Evolutionary conservation across 2,797 vertebrate species (phyloP), one percentile per base, ranked within the genome.

Genomic region (Anniella stebbinsi): DNA sequence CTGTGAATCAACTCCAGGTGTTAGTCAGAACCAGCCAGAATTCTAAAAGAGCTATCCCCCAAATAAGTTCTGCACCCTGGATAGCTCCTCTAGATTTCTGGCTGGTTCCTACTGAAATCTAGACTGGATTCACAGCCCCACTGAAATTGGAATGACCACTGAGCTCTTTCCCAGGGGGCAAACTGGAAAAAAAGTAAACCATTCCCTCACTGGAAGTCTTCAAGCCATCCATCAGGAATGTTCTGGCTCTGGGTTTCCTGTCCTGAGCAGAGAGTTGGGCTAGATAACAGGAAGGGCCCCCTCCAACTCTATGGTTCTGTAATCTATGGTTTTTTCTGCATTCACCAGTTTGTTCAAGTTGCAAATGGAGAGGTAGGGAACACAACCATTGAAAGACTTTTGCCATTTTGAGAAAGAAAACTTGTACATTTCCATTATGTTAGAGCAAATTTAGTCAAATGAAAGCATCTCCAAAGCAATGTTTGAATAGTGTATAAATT

Each of bases 401-500:
- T 93, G 77, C 92, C 92, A 95, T 93, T 94, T 96, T 93, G 66
- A 88, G 93, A 84, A 70, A 57, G 73, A 95, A 96, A 96, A 95
- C 69, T 81, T 66, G 21, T n/a, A 51, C 96, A 89, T 94, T 96
- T 94, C 86, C 69, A 93, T 94, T 95, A 93, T 93, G 57, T 36
- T 95, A 81, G 90, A 90, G 69, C 7, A 94, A 95, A 92, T 96
- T 93, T 94, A 95, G 94, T 93, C 93, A 94, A 95, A 96, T 94
- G 63, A 95, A 96, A 96, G 41, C 69, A 91, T 91, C 94, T 92
- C 87, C 90, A 95, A 95, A 92, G 80, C 92, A 95, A 95, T 92
- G 87, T 96, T 95, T 97, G 92, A 91, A 94, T 93, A 94, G 66
- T 7, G 7, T 95, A 95, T 86, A 96, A 96, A 96, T 97, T 95